Evolutionary conservation across 2,113 vertebrate genomes (phyloP).

Genomic region (chimpanzee (Pan troglodytes)): NHGRI_mPanTro3-v2.1_pri NC_072419.2:53749501-53750000

Average conservation of each 20-base stretch:
- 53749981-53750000: background rate
- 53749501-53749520: background rate
- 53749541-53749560: background rate
- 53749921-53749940: background rate
- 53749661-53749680: no score
- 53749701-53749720: no score
- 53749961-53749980: background rate
- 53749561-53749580: background rate
- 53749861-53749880: background rate
- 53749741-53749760: no score
- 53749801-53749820: no score
- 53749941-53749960: background rate
- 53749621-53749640: no score
- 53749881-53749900: background rate
- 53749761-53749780: no score
- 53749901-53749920: background rate
- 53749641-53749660: no score
- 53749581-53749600: background rate
- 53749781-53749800: no score
- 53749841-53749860: background rate
- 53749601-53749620: background rate
- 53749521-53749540: background rate
- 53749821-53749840: background rate
- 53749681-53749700: no score
- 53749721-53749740: no score